Percentiles rank a stretch among this genome's conserved stretches.
phyloP scores from a whole-genome alignment of 2,888 invertebrate genomes.

The Caradrina kadenii region DNA sequence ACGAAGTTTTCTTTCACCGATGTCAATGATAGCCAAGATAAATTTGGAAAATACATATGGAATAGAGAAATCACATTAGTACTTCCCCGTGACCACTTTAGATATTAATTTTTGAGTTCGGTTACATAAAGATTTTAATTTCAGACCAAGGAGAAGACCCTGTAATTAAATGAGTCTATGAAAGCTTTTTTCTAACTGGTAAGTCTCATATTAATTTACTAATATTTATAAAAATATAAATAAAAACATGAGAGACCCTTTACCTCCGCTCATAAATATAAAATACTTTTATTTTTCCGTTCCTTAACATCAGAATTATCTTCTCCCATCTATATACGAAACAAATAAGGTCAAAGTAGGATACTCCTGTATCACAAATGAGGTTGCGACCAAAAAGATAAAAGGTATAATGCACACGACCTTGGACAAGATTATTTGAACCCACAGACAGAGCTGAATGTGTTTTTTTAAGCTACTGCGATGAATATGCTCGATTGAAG shows the following conservation, averaged over 20 bases:
- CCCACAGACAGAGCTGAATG: conserved; percentile 64
- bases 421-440: conserved; percentile 64
- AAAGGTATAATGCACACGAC: conserved; percentile 61
- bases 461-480: conserved; percentile 61
- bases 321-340: conserved; percentile 35
- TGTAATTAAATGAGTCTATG: neutral
- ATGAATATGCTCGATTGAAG: conserved; percentile 49
- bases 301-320: conserved; percentile 41
- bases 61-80: too few relatives aligned
- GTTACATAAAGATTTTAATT: neutral
- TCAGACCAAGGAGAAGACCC: neutral
- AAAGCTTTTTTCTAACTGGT: neutral
- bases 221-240: conserved; percentile 12
- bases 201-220: too few relatives aligned
- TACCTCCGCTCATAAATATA: conserved; percentile 23
- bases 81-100: too few relatives aligned
- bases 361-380: conserved; percentile 56
- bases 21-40: too few relatives aligned
- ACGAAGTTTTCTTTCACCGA: too few relatives aligned
- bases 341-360: conserved; percentile 51
- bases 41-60: too few relatives aligned
- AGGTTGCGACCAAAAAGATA: conserved; percentile 51
- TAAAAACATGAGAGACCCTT: conserved; percentile 5
- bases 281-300: conserved; percentile 14
- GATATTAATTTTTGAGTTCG: conserved; percentile 7